A percentile compares a stretch with the other conserved stretches of the same genome.
Conservation (phyloP, 2,113 vertebrate genomes). For the Baryphthengus martii region DNA sequence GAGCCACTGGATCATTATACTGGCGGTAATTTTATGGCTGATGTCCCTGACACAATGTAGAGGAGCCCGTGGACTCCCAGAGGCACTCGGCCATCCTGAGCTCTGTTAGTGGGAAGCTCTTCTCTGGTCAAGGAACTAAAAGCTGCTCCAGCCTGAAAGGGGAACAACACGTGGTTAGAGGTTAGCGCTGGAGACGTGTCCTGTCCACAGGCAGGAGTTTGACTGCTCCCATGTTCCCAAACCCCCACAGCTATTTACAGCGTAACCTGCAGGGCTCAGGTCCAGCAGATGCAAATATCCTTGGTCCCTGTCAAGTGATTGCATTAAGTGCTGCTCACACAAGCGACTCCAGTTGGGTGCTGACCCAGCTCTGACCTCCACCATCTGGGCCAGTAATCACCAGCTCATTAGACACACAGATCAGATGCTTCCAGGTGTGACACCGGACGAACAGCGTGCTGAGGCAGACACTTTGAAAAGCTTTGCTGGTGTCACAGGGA, state of each 20-base stretch:
- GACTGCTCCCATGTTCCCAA: background rate
- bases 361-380: background rate
- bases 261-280: background rate
- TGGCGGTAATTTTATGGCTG: background rate
- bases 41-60: background rate
- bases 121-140: background rate
- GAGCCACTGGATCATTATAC: too few relatives aligned
- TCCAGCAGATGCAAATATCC: background rate
- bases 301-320: background rate
- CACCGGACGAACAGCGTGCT: accelerated
- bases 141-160: background rate
- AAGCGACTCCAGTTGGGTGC: background rate
- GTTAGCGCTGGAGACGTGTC: background rate
- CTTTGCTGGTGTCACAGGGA: background rate
- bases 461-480: background rate
- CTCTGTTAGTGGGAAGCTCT: background rate
- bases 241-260: accelerated
- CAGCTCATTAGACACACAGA: background rate
- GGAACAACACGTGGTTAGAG: background rate
- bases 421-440: background rate
- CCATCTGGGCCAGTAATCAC: constrained; percentile 3
- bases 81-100: background rate
- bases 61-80: background rate
- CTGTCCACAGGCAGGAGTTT: background rate
- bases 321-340: background rate